Evolutionary conservation across 2,888 invertebrate genomes (phyloP), one percentile per base, ranked within the genome.

Genomic region (Leucophenga montana): DNA sequence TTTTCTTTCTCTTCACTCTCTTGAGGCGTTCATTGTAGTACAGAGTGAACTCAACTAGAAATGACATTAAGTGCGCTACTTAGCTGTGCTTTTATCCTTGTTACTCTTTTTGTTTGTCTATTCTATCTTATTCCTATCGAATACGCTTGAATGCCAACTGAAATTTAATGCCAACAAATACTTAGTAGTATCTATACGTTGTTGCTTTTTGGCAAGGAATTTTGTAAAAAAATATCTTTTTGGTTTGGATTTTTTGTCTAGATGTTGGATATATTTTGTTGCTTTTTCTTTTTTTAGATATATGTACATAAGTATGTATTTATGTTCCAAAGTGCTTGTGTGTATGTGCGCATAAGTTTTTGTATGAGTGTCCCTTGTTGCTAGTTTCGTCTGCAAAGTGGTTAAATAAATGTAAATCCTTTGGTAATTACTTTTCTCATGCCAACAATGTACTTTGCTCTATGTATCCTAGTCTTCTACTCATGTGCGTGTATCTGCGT

Each of bases 341-440:
- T 11, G 16, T 66, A 4, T 18, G 54, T 66, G 65, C 50, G 8
- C 50, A 8, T 57, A 54, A 22, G 22, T 64, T 27, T 54, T 54
- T 44, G 20, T 39, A 14, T 62, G 16, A 54, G 31, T 53, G 27
- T 53, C 64, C 11, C 53, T 59, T 56, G 67, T 39, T 61, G 53
- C 54, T 66, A 53, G 61, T 44, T 72, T 62, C 50, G 48, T 68
- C 72, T 66, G 46, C 71, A 67, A 71, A 74, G 75, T 73, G 74
- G 70, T 79, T 75, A 69, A 73, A 65, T 74, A 77, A 79, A 79
- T 76, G 73, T 68, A 70, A 73, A 73, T 76, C 78, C 77, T 77
- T 78, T 74, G 70, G 77, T 78, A 78, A 78, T 78, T 79, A 77
- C 78, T 74, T 75, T 72, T 73, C 67, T 68, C 68, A 59, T 68